phyloP scores from a whole-genome alignment of 2,888 invertebrate species.

The Drosophila tripunctata region DNA sequence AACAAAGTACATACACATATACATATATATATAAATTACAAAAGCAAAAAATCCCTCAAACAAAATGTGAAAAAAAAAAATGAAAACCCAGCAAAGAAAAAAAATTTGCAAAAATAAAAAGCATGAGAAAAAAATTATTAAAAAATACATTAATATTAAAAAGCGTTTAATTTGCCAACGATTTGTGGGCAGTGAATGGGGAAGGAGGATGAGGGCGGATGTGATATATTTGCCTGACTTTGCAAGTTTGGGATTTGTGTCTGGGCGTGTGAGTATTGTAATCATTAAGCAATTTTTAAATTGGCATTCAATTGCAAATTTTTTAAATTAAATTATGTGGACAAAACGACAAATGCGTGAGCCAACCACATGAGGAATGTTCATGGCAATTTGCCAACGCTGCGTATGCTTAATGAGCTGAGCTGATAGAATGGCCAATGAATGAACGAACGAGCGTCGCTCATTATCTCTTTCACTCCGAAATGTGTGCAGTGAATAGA shows the following conservation, averaged over 20 bases:
- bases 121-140: constrained; percentile 53
- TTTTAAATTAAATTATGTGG: constrained; percentile 67
- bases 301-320: constrained; percentile 69
- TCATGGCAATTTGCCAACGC: constrained; percentile 67
- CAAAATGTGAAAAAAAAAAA: constrained; percentile 57
- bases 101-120: constrained; percentile 64
- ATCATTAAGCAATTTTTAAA: constrained; percentile 72
- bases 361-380: constrained; percentile 35
- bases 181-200: constrained; percentile 47
- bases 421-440: constrained; percentile 41
- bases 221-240: constrained; percentile 54
- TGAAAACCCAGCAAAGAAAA: constrained; percentile 49
- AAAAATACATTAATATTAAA: constrained; percentile 76
- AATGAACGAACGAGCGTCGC: constrained; percentile 23
- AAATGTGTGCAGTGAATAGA: constrained; percentile 32
- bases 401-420: constrained; percentile 70
- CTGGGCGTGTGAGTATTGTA: constrained; percentile 22
- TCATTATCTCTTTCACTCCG: background rate
- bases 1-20: constrained; percentile 26
- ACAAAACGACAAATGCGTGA: constrained; percentile 42
- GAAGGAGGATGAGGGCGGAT: constrained; percentile 20
- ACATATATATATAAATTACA: constrained; percentile 49
- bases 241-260: constrained; percentile 40
- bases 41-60: constrained; percentile 57
- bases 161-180: constrained; percentile 74